A percentile compares a stretch with the other conserved stretches of the same genome.
These are phyloP conservation scores for Operophtera brumata DNA, from an alignment of 2,888 invertebrate genomes.

Conservation along the genomic window DNA sequence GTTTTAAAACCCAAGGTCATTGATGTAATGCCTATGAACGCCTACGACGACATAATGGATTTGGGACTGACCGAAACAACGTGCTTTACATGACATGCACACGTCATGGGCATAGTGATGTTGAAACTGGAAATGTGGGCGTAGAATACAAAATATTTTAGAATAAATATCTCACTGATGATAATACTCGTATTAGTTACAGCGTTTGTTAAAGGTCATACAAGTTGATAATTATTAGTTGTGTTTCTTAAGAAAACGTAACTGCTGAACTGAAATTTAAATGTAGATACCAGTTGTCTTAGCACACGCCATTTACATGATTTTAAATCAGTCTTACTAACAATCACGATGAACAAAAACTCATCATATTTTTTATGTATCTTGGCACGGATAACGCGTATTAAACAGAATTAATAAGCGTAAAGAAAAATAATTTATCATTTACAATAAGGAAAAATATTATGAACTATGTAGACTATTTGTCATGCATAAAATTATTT, in stretches of 20 bases:
- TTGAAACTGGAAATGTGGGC: conserved; percentile 45
- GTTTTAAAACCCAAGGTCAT: conserved; percentile 46
- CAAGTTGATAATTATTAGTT: no score
- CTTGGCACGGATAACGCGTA: conserved; percentile 56
- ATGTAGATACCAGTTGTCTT: not conserved
- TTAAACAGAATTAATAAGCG: conserved; percentile 53
- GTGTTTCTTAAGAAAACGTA: no score
- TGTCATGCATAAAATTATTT: conserved; percentile 8
- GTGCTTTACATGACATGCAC: conserved; percentile 41
- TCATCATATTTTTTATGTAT: conserved; percentile 39
- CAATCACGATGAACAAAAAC: conserved; percentile 19
- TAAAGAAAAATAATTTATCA: conserved; percentile 57
- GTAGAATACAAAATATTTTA: conserved; percentile 33
- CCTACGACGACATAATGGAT: conserved; percentile 43
- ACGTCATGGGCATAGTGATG: conserved; percentile 43
- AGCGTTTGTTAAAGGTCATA: not conserved
- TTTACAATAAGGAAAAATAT: conserved; percentile 42
- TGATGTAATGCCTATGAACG: conserved; percentile 42
- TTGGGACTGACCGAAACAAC: conserved; percentile 43
- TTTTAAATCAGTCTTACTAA: conserved; percentile 16
- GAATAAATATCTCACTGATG: conserved; percentile 17
- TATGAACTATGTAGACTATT: conserved; percentile 25
- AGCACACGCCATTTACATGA: conserved; percentile 16
- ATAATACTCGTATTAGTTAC: conserved; percentile 10
- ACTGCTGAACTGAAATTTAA: no score